Evolutionary conservation across 2,888 invertebrate genomes (phyloP).

Genomic region (Parnassius orleans): DNA sequence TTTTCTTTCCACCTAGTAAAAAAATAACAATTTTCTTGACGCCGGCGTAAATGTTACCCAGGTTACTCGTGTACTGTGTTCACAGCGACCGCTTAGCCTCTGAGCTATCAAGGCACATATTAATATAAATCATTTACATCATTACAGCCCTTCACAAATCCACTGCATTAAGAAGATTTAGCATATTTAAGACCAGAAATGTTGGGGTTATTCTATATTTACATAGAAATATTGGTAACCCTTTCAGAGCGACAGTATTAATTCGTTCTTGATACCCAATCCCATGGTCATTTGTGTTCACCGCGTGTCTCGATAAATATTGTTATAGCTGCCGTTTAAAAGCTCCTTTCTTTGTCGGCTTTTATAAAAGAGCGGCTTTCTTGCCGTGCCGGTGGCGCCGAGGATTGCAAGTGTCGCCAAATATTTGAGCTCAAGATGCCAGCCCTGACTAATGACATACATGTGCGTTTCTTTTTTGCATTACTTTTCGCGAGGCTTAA

Average conservation of each 20-base stretch:
- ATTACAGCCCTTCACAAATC: too few species aligned
- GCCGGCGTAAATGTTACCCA: neutral
- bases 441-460: slow-evolving; percentile 72
- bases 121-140: too few species aligned
- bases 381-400: slow-evolving; percentile 61
- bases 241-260: slow-evolving; percentile 15
- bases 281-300: slow-evolving; percentile 77
- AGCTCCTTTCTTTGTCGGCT: slow-evolving; percentile 46
- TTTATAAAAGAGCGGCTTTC: slow-evolving; percentile 48
- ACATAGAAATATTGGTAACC: slow-evolving; percentile 3
- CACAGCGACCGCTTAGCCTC: too few species aligned
- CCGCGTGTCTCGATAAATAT: slow-evolving; percentile 67
- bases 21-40: neutral
- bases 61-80: neutral
- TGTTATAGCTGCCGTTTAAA: slow-evolving; percentile 67
- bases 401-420: slow-evolving; percentile 69
- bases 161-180: too few species aligned
- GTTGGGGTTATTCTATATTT: slow-evolving; percentile 6
- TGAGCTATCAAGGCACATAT: neutral
- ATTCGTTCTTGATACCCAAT: slow-evolving; percentile 53
- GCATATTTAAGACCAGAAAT: neutral
- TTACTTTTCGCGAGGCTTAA: slow-evolving; percentile 36
- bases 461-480: slow-evolving; percentile 58
- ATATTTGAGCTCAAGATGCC: slow-evolving; percentile 64
- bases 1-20: neutral